Conservation (phyloP, 2,797 vertebrate species). For the Antennarius maculatus region DNA sequence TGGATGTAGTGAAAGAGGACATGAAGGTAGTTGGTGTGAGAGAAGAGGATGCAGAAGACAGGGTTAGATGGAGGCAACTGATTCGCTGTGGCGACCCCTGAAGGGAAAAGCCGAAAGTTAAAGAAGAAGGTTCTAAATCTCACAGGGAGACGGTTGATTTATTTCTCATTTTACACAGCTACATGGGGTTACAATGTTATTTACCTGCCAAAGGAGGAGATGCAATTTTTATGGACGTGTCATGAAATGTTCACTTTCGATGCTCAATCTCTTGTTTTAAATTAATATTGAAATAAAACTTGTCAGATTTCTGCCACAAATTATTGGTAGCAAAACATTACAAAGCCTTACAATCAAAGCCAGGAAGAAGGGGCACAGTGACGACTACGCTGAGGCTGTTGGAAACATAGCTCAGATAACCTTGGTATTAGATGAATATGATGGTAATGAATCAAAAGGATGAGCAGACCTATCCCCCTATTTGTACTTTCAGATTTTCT, state of each 20-base stretch:
- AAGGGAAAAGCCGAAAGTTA: too few relatives aligned
- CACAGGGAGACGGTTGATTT: too few relatives aligned
- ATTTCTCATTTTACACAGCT: too few relatives aligned
- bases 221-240: too few relatives aligned
- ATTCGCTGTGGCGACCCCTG: too few relatives aligned
- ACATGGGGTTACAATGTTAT: too few relatives aligned
- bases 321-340: slow-evolving; percentile 32
- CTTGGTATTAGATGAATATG: slow-evolving; percentile 28
- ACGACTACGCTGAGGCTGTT: slow-evolving; percentile 6
- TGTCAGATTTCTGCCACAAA: slow-evolving; percentile 4
- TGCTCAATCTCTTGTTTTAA: background rate
- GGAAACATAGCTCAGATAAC: slow-evolving; percentile 31
- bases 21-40: too few relatives aligned
- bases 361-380: slow-evolving; percentile 6
- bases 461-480: slow-evolving; percentile 14
- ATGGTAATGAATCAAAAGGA: slow-evolving; percentile 27
- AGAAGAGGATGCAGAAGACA: too few relatives aligned
- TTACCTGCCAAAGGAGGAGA: too few relatives aligned
- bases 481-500: background rate
- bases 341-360: background rate
- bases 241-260: background rate
- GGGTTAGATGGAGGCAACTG: too few relatives aligned
- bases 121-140: too few relatives aligned
- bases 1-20: too few relatives aligned
- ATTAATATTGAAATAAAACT: background rate